A percentile compares a stretch with the other conserved stretches of the same genome.
phyloP scores from a whole-genome alignment of 35 echinoderm and acorn worm genomes.

The Lytechinus variegatus region DNA sequence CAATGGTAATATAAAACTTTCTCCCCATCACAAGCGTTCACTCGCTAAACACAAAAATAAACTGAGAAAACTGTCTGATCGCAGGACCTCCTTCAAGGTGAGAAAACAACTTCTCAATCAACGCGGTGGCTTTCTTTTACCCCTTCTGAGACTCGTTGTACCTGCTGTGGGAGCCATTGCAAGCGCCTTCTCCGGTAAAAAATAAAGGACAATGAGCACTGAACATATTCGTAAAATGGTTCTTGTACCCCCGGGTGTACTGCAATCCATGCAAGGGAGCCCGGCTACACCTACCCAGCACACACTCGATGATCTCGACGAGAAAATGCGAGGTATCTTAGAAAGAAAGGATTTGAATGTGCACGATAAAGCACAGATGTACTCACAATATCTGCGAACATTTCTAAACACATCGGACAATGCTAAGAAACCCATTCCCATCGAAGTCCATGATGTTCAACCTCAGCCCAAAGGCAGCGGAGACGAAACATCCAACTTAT shows the following conservation, averaged over 20 bases:
- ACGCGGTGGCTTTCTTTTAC: slow-evolving; percentile 56
- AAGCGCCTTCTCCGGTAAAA: slow-evolving; percentile 2
- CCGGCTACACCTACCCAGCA: background rate
- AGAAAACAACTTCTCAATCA: slow-evolving; percentile 54
- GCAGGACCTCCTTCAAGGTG: background rate
- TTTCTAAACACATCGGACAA: background rate
- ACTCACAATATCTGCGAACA: slow-evolving; percentile 37
- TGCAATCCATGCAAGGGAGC: background rate
- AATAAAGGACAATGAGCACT: background rate
- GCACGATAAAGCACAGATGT: slow-evolving; percentile 32
- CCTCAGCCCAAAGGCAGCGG: background rate
- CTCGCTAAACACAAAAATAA: slow-evolving; percentile 32
- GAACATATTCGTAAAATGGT: slow-evolving; percentile 46
- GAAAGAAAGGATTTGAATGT: slow-evolving; percentile 44
- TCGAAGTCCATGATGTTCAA: background rate
- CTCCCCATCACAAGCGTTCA: slow-evolving; percentile 42
- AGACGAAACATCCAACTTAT: background rate
- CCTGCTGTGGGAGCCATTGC: slow-evolving; percentile 30
- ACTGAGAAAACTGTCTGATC: slow-evolving; percentile 47
- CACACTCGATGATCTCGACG: slow-evolving; percentile 33
- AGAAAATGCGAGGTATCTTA: slow-evolving; percentile 30
- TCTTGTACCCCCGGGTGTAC: background rate
- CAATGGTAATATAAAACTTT: slow-evolving; percentile 51
- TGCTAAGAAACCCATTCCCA: slow-evolving; percentile 17
- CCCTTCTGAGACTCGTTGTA: slow-evolving; percentile 6